Conservation (phyloP, 2,113 vertebrate species). For the Varanus komodoensis region DNA sequence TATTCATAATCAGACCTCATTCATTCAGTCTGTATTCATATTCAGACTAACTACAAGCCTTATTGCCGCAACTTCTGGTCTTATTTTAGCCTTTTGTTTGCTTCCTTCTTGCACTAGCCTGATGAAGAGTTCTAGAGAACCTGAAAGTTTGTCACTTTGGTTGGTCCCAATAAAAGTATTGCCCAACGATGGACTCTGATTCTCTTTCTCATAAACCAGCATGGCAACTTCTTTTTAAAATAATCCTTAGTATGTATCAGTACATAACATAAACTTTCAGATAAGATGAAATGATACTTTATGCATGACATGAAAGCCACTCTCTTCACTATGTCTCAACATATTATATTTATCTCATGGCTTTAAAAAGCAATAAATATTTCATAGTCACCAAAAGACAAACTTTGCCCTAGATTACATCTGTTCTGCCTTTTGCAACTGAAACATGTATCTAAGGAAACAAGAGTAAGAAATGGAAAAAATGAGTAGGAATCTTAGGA, state of each 20-base stretch:
- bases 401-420: constrained; percentile 1
- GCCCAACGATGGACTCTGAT: too few species aligned
- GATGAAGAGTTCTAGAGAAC: too few species aligned
- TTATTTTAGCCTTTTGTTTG: too few species aligned
- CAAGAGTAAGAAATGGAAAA: background rate
- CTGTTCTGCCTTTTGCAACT: background rate
- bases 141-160: too few species aligned
- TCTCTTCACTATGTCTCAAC: background rate
- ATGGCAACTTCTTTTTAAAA: too few species aligned
- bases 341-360: constrained; percentile 11
- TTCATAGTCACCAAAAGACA: background rate
- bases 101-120: too few species aligned
- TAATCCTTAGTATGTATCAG: background rate
- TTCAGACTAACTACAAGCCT: too few species aligned
- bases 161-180: too few species aligned
- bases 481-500: background rate
- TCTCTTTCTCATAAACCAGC: too few species aligned
- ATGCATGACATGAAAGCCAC: fast-evolving
- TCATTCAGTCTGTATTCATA: too few species aligned
- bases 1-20: too few species aligned
- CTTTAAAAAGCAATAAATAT: constrained; percentile 1
- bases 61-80: too few species aligned
- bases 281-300: background rate
- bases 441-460: background rate
- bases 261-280: background rate